Conservation (phyloP, 2,888 invertebrate species). For the Thelaira solivaga region DNA sequence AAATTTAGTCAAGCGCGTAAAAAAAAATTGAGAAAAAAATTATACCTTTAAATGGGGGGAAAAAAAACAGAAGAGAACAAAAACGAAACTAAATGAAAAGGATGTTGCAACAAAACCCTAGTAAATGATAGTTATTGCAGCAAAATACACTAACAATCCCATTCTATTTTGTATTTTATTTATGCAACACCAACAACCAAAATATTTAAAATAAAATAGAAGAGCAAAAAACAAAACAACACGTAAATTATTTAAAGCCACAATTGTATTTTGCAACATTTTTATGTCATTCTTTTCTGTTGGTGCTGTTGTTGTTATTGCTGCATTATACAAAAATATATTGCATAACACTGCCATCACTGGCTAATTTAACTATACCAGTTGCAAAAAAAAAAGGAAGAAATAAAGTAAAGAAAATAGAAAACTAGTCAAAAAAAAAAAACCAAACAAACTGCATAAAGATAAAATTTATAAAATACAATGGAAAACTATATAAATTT, state of each 20-base stretch:
- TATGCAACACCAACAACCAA: conserved; percentile 30
- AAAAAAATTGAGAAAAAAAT: conserved; percentile 6
- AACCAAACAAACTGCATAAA: no score
- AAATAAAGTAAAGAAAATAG: conserved; percentile 15
- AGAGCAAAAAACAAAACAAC: conserved; percentile 2
- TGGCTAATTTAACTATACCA: conserved; percentile 56
- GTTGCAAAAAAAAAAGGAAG: neutral
- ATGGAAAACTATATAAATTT: conserved; percentile 54
- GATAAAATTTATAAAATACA: conserved; percentile 30
- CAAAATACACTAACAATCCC: neutral
- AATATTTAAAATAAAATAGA: neutral
- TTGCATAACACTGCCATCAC: conserved; percentile 10
- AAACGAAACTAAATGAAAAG: conserved; percentile 32
- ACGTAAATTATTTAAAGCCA: conserved; percentile 55
- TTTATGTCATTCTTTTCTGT: conserved; percentile 42
- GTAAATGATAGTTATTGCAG: conserved; percentile 51
- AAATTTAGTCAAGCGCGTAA: conserved; percentile 60
- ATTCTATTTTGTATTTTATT: conserved; percentile 25
- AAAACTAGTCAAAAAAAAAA: neutral
- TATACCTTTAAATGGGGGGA: no score
- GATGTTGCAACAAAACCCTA: conserved; percentile 43
- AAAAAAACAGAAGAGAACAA: no score
- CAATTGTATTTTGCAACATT: conserved; percentile 56
- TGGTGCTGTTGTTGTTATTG: neutral
- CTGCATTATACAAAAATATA: neutral